These are phyloP conservation scores for Elaphurus davidianus DNA, from an alignment of 2,113 vertebrate genomes.

Conservation along the genomic window DNA sequence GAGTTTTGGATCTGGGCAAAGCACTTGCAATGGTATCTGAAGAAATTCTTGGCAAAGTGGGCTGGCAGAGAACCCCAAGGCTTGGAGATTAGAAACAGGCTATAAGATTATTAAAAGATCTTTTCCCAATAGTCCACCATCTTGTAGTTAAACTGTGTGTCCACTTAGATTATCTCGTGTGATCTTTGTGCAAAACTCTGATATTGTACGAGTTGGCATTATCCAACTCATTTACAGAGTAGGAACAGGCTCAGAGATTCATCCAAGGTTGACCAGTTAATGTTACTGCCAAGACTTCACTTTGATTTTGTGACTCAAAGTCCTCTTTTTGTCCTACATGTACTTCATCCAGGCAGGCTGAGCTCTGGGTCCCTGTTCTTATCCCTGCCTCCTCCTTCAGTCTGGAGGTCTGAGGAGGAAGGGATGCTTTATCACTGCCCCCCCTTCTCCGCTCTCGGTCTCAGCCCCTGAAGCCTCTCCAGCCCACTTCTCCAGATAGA, in stretches of 20 bases:
- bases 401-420: background rate
- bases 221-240: background rate
- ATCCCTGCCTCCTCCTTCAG: background rate
- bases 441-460: background rate
- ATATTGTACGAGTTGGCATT: background rate
- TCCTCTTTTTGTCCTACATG: background rate
- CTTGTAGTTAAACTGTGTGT: background rate
- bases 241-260: background rate
- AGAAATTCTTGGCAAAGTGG: constrained; percentile 15
- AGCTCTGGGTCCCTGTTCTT: background rate
- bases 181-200: background rate
- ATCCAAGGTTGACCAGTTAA: background rate
- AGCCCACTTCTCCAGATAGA: background rate
- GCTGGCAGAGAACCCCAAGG: background rate
- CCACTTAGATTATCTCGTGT: background rate
- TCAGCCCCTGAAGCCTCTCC: background rate
- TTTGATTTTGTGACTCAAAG: background rate
- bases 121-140: background rate
- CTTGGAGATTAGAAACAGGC: constrained; percentile 19
- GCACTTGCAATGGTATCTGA: constrained; percentile 16
- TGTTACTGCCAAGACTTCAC: background rate
- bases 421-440: background rate
- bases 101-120: constrained; percentile 9
- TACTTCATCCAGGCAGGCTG: background rate
- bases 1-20: constrained; percentile 22